Base-by-base conservation (phyloP, 2,797 vertebrate species). In the Parauchenoglanis ngamensis region DNA sequence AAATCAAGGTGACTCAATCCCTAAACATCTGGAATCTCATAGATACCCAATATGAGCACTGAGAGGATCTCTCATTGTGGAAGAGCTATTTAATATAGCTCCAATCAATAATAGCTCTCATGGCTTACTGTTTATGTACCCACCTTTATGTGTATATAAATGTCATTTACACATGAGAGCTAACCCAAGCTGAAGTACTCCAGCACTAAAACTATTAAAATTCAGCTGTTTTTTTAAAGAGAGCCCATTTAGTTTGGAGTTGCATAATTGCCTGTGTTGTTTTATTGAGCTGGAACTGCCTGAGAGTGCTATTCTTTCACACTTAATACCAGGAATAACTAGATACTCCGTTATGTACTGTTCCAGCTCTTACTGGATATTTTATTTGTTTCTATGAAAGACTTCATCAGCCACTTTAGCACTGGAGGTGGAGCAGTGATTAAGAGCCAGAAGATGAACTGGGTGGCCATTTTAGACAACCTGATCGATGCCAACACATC, bases 401-500 rank as follows among this genome's bases (percentile, higher is more conserved):
- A 40, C 61, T 65, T 35, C 56, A 54, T 76, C 28, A 83, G 28
- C 54, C n/a, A 65, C 35, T 49, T 68, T 21, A 61, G 40, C 4
- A 4, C 59, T 76, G 59, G 57, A 65, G 49, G 78, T 21, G 13
- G 54, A 35, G 56, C 40, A n/a, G 49, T 75, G 68, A 65, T 56
- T 67, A 73, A 81, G 25, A 76, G 77, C 19, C 46, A 72, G 54
- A 57, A 35, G 46, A 85, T 82, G 49, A 68, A 76, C 49, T 12
- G 70, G 85, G 72, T 46, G 84, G 78, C 79, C 19, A n/a, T 87
- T 82, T 78, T 63, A 83, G 75, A 82, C 83, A 67, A 73, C 49
- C 70, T 81, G 80, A 89, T 85, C 80, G 35, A 85, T 86, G 61
- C 8, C 57, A 87, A 85, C 61, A 61, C 63, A 31, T 67, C 57